Conservation (phyloP, 2,113 vertebrate species). For the Caranx ignobilis region DNA sequence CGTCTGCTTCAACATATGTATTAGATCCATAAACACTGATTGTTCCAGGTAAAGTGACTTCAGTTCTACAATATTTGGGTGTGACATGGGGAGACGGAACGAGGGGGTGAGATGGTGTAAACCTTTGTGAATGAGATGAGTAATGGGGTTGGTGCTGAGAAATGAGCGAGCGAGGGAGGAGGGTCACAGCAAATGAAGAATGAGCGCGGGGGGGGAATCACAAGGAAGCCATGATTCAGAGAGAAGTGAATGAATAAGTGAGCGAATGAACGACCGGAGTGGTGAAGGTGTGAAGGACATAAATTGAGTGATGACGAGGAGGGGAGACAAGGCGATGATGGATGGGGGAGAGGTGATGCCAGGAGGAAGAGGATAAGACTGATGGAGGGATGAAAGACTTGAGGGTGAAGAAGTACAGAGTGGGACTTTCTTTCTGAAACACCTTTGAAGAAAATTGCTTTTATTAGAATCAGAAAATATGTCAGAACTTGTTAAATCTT, state of each 20-base stretch:
- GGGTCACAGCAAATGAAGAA: constrained; percentile 21
- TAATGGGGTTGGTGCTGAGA: constrained; percentile 8
- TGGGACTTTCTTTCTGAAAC: not conserved
- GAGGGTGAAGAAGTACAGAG: not conserved
- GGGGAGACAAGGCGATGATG: constrained; percentile 1
- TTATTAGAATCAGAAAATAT: no score
- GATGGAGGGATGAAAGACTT: not conserved
- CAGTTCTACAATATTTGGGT: constrained; percentile 9
- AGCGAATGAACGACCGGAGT: not conserved
- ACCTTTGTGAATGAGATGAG: constrained; percentile 41
- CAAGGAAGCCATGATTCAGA: constrained; percentile 48
- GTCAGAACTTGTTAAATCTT: no score
- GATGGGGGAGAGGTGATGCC: not conserved
- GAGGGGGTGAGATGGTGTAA: not conserved
- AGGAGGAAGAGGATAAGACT: not conserved
- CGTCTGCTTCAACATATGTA: not conserved
- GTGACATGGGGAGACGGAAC: not conserved
- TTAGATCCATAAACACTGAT: constrained; percentile 13
- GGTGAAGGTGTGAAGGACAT: constrained; percentile 22
- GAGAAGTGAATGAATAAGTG: constrained; percentile 11
- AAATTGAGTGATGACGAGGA: constrained; percentile 29
- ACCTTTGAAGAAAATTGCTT: not conserved
- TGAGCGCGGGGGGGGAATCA: constrained; percentile 23
- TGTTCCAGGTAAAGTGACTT: constrained; percentile 21
- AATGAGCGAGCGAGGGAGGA: constrained; percentile 23